Evolutionary conservation across 2,888 invertebrate genomes (phyloP).

Genomic region (Drosophila stalkeri): DNA sequence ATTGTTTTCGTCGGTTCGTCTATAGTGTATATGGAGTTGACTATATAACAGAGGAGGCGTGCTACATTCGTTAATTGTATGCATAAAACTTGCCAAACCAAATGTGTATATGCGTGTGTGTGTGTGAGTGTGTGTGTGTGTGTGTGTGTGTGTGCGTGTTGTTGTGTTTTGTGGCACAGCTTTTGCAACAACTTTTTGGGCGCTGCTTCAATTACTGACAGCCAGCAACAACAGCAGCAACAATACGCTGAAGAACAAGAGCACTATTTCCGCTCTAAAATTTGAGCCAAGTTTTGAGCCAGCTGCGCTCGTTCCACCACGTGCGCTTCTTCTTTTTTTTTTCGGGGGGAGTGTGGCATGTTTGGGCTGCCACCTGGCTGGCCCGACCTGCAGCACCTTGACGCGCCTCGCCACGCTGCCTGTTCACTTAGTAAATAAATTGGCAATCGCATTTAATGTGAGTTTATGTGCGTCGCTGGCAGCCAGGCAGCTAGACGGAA

Average conservation of each 20-base stretch:
- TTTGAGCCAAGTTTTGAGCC: constrained; percentile 75
- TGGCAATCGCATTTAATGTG: constrained; percentile 82
- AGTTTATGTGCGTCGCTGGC: constrained; percentile 77
- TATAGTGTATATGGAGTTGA: constrained; percentile 41
- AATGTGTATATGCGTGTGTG: constrained; percentile 23
- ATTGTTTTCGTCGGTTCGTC: constrained; percentile 60
- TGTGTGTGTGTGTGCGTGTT: constrained; percentile 35
- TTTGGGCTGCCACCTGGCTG: constrained; percentile 27
- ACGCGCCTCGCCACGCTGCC: constrained; percentile 41
- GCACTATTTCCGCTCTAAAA: constrained; percentile 79
- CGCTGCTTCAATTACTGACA: constrained; percentile 70
- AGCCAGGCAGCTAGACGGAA: constrained; percentile 36
- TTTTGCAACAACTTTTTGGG: constrained; percentile 70
- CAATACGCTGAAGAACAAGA: constrained; percentile 30
- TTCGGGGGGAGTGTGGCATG: not conserved
- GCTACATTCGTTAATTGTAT: constrained; percentile 82
- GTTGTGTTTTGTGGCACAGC: constrained; percentile 59
- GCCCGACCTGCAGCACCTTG: constrained; percentile 25
- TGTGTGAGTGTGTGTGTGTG: constrained; percentile 35
- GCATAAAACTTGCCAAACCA: constrained; percentile 74
- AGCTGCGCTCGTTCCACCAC: constrained; percentile 59
- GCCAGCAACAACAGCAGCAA: constrained; percentile 32
- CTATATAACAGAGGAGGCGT: constrained; percentile 46
- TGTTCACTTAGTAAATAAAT: constrained; percentile 81
- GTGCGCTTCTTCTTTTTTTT: constrained; percentile 13